Base-by-base conservation (phyloP, 92 coral and sea anemone genomes). In the Epizoanthus ramosus region DNA sequence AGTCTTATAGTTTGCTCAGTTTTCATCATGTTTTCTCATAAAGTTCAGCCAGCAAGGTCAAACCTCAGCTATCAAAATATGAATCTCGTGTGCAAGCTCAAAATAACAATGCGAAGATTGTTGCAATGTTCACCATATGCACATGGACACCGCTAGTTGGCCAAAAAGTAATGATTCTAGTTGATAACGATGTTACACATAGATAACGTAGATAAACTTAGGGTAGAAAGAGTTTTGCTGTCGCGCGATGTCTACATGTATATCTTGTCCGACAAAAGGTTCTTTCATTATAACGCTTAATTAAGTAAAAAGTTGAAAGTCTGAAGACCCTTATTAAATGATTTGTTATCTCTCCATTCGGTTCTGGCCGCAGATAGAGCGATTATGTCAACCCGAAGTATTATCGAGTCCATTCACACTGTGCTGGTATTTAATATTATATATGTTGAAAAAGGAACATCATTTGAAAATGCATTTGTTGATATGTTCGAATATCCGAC, bases 381-480 rank as follows among this genome's bases (percentile, higher is more conserved):
- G 35, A n/a, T 56, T 77, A 69, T 77, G 82, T 77, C 82, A 77
- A 12, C 82, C 39, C 18, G 14, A 63, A 59, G 24, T 13, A 39
- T 77, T 60, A 41, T 57, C 70, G 63, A 77, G 47, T 39, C 61
- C 10, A 61, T 43, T 61, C 57, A 77, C 82, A 75, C 68, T 52
- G 66, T 58, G 39, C 37, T 59, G 54, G 14, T 76, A 8, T 19
- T 47, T n/a, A n/a, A n/a, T n/a, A 65, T 61, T 77, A 25, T 61
- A 47, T 16, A 41, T 77, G 58, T 37, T 77, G 37, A 76, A 76
- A 59, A 76, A 41, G 70, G 47, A 28, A 41, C 23, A 77, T 77
- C 82, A 63, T 77, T 77, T 41, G 43, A 77, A 61, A 77, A 77
- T 19, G 57, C 14, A 61, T 77, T 43, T 77, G 82, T 60, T 77